These are phyloP conservation scores for Ectemnius continuus DNA, from an alignment of 2,888 invertebrate genomes.

Conservation along the genomic window DNA sequence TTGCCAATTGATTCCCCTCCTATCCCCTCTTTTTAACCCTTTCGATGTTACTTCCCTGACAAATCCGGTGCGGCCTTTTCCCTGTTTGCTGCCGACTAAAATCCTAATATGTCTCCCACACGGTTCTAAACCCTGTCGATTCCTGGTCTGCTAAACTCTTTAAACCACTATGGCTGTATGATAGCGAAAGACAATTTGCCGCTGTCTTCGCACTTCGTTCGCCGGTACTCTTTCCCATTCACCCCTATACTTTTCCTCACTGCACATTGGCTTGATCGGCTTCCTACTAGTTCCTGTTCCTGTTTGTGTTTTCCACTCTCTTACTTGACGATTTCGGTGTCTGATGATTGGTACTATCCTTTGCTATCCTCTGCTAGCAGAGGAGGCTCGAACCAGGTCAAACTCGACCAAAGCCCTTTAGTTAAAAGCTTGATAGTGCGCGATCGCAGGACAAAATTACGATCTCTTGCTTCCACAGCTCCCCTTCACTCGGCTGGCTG, in stretches of 20 bases:
- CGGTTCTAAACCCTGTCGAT: neutral
- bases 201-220: conserved; percentile 26
- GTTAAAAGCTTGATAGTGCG: conserved; percentile 29
- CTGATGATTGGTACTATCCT: conserved; percentile 21
- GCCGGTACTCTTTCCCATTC: conserved; percentile 18
- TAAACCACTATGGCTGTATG: too few relatives aligned
- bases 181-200: conserved; percentile 14
- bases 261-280: neutral
- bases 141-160: too few relatives aligned
- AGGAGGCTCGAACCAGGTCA: conserved; percentile 31
- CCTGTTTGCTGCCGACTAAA: neutral
- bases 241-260: neutral
- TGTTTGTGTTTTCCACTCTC: neutral
- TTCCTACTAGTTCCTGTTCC: neutral
- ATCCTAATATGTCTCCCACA: neutral
- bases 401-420: conserved; percentile 30
- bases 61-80: neutral
- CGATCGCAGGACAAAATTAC: conserved; percentile 15
- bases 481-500: neutral
- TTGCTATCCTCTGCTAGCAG: conserved; percentile 50
- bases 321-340: neutral
- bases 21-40: neutral
- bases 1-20: conserved; percentile 17
- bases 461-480: neutral
- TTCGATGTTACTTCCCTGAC: neutral